Evolutionary conservation across 37 sponge, comb jelly and placozoan genomes (phyloP).

Genomic region (Aplysina aerophoba): DNA sequence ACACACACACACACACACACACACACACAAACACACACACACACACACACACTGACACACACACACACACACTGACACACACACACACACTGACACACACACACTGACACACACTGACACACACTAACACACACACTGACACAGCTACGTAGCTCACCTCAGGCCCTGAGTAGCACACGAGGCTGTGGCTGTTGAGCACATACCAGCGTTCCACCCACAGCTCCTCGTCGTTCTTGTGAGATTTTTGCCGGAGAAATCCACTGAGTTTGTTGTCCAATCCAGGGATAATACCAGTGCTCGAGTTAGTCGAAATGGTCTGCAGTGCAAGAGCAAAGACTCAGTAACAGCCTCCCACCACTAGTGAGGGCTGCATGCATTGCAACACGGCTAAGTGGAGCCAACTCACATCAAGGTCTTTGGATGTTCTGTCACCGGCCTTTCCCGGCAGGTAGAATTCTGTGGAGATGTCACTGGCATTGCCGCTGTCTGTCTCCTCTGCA

Average conservation of each 20-base stretch:
- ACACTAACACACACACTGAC: neutral
- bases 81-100: neutral
- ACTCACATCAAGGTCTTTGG: slow-evolving; percentile 20
- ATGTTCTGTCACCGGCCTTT: slow-evolving; percentile 4
- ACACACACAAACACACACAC: neutral
- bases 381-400: neutral
- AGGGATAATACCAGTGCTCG: slow-evolving; percentile 6
- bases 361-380: neutral
- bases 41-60: neutral
- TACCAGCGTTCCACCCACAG: slow-evolving; percentile 60
- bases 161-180: slow-evolving; percentile 52
- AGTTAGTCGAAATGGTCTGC: slow-evolving; percentile 6
- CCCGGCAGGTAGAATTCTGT: slow-evolving; percentile 1
- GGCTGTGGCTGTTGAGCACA: slow-evolving; percentile 48
- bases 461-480: slow-evolving; percentile 24
- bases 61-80: no score
- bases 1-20: no score
- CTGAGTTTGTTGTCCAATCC: slow-evolving; percentile 46
- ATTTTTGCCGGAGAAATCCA: slow-evolving; percentile 42
- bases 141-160: slow-evolving; percentile 15
- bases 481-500: slow-evolving; percentile 17
- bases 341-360: neutral
- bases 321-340: neutral
- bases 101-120: no score
- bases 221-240: slow-evolving; percentile 3